phyloP scores from a whole-genome alignment of 53 echinoderm and acorn worm species.

The Patiria pectinifera region DNA sequence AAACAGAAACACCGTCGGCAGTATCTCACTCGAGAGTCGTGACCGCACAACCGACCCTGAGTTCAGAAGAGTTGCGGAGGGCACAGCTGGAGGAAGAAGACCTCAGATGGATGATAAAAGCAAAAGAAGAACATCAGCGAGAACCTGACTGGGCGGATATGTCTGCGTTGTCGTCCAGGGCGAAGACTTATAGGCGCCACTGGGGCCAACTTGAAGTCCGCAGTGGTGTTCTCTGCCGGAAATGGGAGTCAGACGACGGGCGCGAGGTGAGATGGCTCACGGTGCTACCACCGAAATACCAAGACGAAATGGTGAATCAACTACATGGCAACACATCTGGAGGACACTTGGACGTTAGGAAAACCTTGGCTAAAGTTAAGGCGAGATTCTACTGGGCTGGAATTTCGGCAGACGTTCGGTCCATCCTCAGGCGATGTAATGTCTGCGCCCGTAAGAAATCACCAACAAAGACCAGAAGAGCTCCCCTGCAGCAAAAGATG shows the following conservation, averaged over 20 bases:
- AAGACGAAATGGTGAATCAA: slow-evolving; percentile 47
- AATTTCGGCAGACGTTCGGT: slow-evolving; percentile 60
- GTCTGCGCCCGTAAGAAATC: slow-evolving; percentile 57
- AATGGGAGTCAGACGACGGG: slow-evolving; percentile 51
- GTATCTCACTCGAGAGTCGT: too few relatives aligned
- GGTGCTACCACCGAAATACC: slow-evolving; percentile 21
- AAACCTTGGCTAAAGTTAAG: slow-evolving; percentile 65
- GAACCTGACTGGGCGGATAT: too few relatives aligned
- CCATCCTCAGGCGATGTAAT: slow-evolving; percentile 54
- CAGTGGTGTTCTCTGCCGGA: slow-evolving; percentile 28
- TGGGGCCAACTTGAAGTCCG: too few relatives aligned
- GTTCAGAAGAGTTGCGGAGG: too few relatives aligned
- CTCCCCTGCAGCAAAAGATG: slow-evolving; percentile 47
- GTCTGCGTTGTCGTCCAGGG: too few relatives aligned
- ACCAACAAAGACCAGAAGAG: slow-evolving; percentile 42
- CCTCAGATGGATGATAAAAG: too few relatives aligned
- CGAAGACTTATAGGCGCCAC: too few relatives aligned
- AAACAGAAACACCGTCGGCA: too few relatives aligned
- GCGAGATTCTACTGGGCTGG: slow-evolving; percentile 68
- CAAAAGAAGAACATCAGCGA: too few relatives aligned
- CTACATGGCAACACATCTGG: slow-evolving; percentile 55
- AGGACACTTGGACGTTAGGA: slow-evolving; percentile 69
- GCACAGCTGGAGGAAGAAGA: too few relatives aligned
- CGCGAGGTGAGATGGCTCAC: slow-evolving; percentile 14
- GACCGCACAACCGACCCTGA: too few relatives aligned